Base-by-base conservation (phyloP, 2,888 invertebrate genomes). In the Mythimna albipuncta region DNA sequence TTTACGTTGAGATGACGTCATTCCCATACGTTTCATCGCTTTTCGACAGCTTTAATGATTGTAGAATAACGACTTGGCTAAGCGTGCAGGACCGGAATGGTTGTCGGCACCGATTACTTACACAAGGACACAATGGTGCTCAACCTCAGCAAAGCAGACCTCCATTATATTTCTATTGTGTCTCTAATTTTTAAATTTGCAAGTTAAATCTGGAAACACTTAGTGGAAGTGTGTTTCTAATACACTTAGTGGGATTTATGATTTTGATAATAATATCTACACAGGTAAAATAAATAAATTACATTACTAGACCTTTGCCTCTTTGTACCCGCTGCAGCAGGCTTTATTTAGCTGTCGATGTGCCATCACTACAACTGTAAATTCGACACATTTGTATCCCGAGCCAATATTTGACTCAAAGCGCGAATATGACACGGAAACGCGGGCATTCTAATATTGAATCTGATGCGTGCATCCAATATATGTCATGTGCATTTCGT, bases 331-430 rank as follows among this genome's bases (percentile, higher is more conserved):
- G 1, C 50, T 50, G 19, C 35, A 50, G 6, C 35, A 0, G 19
- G 26, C 35, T 62, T 35, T 69, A 35, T 21, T 10, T 16, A 61
- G n/a, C 41, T n/a, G 57, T 47, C 9, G 7, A 26, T 54, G 4
- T 10, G 9, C 7, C 47, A 16, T 19, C 19, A 70, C 41, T 41
- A 13, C 0, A 16, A n/a, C 13, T 52, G 26, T 64, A 47, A 52
- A 55, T 32, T 64, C 16, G 9, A 9, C 7, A 57, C n/a, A 50
- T 61, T 64, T 63, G 50, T 55, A 54, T 59, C n/a, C 38, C 4
- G 7, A 19, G 35, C 35, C 47, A 81, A 81, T 81, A 75, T 81
- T 75, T 63, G 50, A 44, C 32, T 38, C 35, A 54, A 50, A 35
- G 74, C 26, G 61, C n/a, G 47, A 41, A 66, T 41, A 41, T 64